Base-by-base conservation (phyloP, 1,140 invertebrate genomes). In the Aculops lycopersici region DNA sequence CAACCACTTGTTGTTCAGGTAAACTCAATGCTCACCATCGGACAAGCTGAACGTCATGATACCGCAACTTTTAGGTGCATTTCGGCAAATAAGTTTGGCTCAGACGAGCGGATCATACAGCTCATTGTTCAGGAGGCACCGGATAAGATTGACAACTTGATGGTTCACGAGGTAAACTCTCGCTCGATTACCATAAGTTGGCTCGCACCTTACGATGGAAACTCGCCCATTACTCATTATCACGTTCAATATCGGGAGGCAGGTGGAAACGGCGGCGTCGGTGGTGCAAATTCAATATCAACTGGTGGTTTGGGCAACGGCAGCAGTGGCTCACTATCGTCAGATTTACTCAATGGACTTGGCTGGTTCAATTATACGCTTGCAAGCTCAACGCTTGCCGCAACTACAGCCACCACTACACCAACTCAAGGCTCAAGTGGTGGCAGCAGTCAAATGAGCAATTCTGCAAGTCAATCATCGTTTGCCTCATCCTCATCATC, bases 91-190 rank as follows among this genome's bases (percentile, higher is more conserved):
- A 63, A 69, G 35, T 80, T 80, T 50, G 81, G 81, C 14, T 69
- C 72, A 42, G 80, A 86, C 51, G 71, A 80, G 53, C 79, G 81
- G 64, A 70, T 70, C 17, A 77, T 84, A 53, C 71, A 79, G 48
- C 62, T 92, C 12, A 73, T 78, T 37, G 75, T 90, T 2, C 39
- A 48, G 45, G 43, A 41, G 8, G 12, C 35, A 17, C 40, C 40
- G 12, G 20, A 41, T 16, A 36, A 20, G 5, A 17, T 21, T 8
- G 8, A 16, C 14, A 21, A 41, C 21, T 12, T 41, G 3, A 36
- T 16, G 21, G 4, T 36, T 4, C 12, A 14, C 16, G 21, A 41
- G n/a, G 35, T 41, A 37, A 19, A 15, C 4, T 14, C 17, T 12
- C 21, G 31, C 5, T 36, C 20, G 4, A 16, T 18, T 4, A 18